Evolutionary conservation across 2,888 invertebrate genomes (phyloP), one percentile per base, ranked within the genome.

Genomic region (Toxonevra muliebris): DNA sequence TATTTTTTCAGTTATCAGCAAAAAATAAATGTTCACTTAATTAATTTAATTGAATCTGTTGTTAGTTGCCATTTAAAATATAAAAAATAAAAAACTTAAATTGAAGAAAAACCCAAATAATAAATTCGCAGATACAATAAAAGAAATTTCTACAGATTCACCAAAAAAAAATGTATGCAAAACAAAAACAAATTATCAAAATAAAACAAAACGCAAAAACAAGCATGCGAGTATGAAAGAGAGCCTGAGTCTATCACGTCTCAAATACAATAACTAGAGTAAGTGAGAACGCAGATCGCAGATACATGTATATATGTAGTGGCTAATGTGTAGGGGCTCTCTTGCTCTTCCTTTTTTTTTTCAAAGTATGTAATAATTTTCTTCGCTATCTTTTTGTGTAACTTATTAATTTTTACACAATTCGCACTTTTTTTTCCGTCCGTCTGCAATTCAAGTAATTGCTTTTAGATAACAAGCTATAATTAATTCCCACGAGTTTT

Each of bases 111-210:
- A 48, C 48, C 48, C 13, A 48, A 48, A 48, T 9, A 3, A 45
- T 12, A 45, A 45, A 13, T 13, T 45, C 45, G 13, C 40, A 57
- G 12, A 13, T 7, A 19, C 30, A 19, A 19, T 15, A 17, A 53
- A 17, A 12, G 9, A 15, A 1, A 11, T 13, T 11, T 15, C 11
- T 13, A 53, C n/a, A 12, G 17, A 15, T 1, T 10, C 13, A 17
- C 15, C 53, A 53, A 17, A 19, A 15, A 54, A 12, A 54, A 54
- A 30, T 57, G 57, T 57, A 20, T 9, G 57, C 20, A 30, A 57
- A 19, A 40, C 57, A 57, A 40, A 13, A 57, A 57, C 57, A 57
- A 57, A 20, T 30, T 30, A 30, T 30, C 30, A 30, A 30, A 30
- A 30, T 30, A 30, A 30, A 30, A 30, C 30, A 53, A 57, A 40